phyloP scores from a whole-genome alignment of 2,888 invertebrate species.

The Diadegma fenestrale region DNA sequence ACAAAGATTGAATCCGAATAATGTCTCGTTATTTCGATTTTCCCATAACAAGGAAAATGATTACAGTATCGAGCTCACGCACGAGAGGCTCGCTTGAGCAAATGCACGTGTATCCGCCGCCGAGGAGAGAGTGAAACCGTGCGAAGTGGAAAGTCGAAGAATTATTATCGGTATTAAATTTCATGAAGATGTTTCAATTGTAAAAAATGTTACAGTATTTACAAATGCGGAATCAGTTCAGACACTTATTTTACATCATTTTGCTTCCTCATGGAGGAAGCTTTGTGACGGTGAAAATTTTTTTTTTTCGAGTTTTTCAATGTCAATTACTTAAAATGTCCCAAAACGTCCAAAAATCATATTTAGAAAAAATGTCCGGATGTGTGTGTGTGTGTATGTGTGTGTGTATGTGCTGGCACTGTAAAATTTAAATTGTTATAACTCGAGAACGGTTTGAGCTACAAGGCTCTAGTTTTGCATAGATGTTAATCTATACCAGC shows the following conservation, averaged over 20 bases:
- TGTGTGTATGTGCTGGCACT: no score
- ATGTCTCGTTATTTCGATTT: constrained; percentile 8
- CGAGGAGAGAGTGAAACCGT: constrained; percentile 74
- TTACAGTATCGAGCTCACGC: constrained; percentile 28
- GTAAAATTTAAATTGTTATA: no score
- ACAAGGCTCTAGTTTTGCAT: no score
- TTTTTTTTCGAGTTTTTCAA: no score
- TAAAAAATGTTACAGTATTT: constrained; percentile 14
- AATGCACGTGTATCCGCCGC: constrained; percentile 19
- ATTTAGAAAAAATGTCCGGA: no score
- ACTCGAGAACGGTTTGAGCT: no score
- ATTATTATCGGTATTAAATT: constrained; percentile 67
- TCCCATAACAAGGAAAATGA: constrained; percentile 31
- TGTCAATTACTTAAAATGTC: no score
- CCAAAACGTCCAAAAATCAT: no score
- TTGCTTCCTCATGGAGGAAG: no score
- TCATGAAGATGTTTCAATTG: constrained; percentile 65
- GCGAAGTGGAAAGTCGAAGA: constrained; percentile 70
- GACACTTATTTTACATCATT: neutral
- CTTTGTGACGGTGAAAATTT: no score
- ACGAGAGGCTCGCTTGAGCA: constrained; percentile 54
- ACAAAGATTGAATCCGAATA: neutral
- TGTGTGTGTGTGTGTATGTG: no score
- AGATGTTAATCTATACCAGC: no score
- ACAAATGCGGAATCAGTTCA: neutral